Evolutionary conservation across 2,113 vertebrate genomes (phyloP), one percentile per base, ranked within the genome.

Genomic region (Madoqua kirkii): DNA sequence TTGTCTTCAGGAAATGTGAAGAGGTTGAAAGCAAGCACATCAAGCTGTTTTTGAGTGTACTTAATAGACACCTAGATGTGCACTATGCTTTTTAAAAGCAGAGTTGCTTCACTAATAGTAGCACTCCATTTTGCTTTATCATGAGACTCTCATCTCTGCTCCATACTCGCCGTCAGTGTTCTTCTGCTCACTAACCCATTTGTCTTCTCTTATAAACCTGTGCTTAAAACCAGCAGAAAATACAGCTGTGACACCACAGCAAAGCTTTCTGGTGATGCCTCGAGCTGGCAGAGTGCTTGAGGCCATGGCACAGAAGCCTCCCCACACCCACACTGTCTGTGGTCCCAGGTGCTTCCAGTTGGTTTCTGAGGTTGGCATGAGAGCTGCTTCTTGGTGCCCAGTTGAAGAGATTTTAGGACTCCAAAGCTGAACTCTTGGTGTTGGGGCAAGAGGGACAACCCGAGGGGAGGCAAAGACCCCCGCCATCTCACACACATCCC

Each of bases 1-100:
- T 62, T 48, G 83, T 45, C 43, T 7, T 1, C n/a, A 74, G 83
- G 43, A 83, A 96, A 96, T 95, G 82, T 23, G 52, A 92, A 82
- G 79, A 93, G 81, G 40, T 71, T 88, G 96, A 95, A 82, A 86
- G 81, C 52, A 40, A 74, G 55, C 62, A 31, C 81, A 55, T 79
- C 59, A 81, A 43, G 71, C 78, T 95, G 48, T 27, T 96, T 96
- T 55, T 95, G 95, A 95, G 93, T 87, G 83, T 82, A 31, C 89
- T 96, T 93, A 95, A 33, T 31, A 43, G 94, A 88, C 57, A 71
- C 85, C 79, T 48, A 82, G 89, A 54, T 40, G 36, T 76, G 48
- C 54, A 92, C 21, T 4, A 19, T 27, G 59, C 27, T 27, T 90
- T 96, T 60, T 27, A 89, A 96, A 89, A 89, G 84, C 82, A 90